Evolutionary conservation across 2,113 vertebrate species (phyloP).

Genomic region (Alethe castanea): DNA sequence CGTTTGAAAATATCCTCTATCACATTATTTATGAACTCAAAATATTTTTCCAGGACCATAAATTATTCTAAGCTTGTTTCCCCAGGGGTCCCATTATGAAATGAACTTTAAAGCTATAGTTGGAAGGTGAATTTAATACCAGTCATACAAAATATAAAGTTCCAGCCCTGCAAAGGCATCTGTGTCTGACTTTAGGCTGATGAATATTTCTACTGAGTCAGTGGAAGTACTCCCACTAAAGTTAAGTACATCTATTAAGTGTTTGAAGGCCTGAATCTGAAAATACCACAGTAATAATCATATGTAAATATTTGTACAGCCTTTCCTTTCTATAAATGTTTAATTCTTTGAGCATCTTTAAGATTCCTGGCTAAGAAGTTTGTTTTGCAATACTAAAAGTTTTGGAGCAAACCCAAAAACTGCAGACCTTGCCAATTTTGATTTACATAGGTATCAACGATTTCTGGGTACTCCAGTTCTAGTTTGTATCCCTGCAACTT

Average conservation of each 20-base stretch:
- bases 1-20: constrained; percentile 56
- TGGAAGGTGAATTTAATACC: constrained; percentile 53
- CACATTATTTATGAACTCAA: constrained; percentile 53
- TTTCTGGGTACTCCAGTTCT: neutral
- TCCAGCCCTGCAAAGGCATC: constrained; percentile 8
- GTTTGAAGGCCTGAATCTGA: constrained; percentile 25
- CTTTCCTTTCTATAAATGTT: constrained; percentile 64
- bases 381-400: constrained; percentile 3
- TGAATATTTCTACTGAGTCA: constrained; percentile 18
- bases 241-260: constrained; percentile 28
- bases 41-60: constrained; percentile 53
- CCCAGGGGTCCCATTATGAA: constrained; percentile 18
- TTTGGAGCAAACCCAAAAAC: constrained; percentile 13
- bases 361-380: constrained; percentile 48
- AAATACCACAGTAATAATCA: constrained; percentile 54
- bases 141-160: constrained; percentile 1
- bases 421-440: neutral
- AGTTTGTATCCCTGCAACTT: neutral
- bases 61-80: constrained; percentile 53
- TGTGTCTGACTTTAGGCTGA: neutral
- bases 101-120: constrained; percentile 13
- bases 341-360: constrained; percentile 58
- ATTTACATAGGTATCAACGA: neutral
- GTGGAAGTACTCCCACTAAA: constrained; percentile 18
- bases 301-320: constrained; percentile 69